Base-by-base conservation (phyloP, 2,797 vertebrate genomes). In the Dallia pectoralis region DNA sequence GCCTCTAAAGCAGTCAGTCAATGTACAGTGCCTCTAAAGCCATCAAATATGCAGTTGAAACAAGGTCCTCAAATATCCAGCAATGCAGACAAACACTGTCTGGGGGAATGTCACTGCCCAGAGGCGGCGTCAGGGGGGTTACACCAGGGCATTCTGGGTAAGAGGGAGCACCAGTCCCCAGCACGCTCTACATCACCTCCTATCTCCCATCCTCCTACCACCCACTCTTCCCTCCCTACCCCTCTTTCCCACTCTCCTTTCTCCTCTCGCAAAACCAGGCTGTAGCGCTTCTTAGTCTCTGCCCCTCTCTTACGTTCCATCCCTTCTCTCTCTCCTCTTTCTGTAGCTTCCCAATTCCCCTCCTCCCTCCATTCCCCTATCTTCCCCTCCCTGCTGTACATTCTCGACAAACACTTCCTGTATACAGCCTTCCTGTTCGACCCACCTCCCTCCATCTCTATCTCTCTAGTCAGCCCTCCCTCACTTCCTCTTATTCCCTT, bases 321-420 rank as follows among this genome's bases (percentile, higher is more conserved):
- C 40, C 62, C 22, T 18, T 12, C 48, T 48, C 49, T 40, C 36
- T 48, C 22, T 25, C 56, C 67, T 51, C 22, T 44, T 49, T 25
- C 73, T 44, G 27, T 1, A 15, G 27, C 4, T 1, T 44, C 25
- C 67, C 77, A 72, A 59, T 27, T 48, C 47, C 67, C 76, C 27
- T 73, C 71, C 5, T 77, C 77, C 48, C 2, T 81, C 79, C 77
- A 78, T 40, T 67, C 74, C 19, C 64, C 67, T 64, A 71, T 74
- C 78, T 78, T 69, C 66, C 80, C 68, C 72, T 81, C 79, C 64
- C 27, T 4, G 18, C 71, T 75, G 56, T 83, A 79, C 80, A 68
- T 65, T 56, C 78, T 80, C 73, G 79, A 81, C 53, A 79, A 51
- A 16, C 74, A 56, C 65, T 66, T 27, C 16, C 67, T 80, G 75